These are phyloP conservation scores for Embidobia sp. DNA, from an alignment of 2,888 invertebrate genomes.

Conservation along the genomic window DNA sequence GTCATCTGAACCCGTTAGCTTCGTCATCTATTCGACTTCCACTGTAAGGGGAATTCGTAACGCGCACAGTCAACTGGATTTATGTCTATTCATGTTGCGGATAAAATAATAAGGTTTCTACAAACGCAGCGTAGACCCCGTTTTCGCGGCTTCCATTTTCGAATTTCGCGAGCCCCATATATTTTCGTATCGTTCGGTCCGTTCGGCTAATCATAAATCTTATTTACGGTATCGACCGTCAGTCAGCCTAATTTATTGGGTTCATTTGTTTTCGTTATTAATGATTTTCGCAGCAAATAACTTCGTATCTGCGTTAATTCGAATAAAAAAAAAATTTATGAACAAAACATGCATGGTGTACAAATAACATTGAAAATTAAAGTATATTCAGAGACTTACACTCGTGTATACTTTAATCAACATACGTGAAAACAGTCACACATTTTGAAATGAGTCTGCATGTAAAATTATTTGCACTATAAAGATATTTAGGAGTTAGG, in stretches of 20 bases:
- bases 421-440: too few species aligned
- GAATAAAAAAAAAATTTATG: too few species aligned
- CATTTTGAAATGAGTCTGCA: too few species aligned
- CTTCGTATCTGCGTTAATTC: neutral
- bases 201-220: constrained; percentile 39
- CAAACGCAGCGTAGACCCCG: constrained; percentile 75
- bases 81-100: constrained; percentile 70
- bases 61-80: constrained; percentile 70
- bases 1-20: constrained; percentile 76
- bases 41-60: constrained; percentile 63
- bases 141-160: constrained; percentile 34
- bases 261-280: constrained; percentile 28
- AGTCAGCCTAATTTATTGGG: constrained; percentile 20
- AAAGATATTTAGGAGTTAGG: too few species aligned
- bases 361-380: too few species aligned
- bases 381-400: too few species aligned
- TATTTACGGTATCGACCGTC: constrained; percentile 29
- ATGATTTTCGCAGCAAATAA: constrained; percentile 13
- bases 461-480: too few species aligned
- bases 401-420: too few species aligned
- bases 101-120: constrained; percentile 73
- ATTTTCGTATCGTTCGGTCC: constrained; percentile 22
- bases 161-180: constrained; percentile 26
- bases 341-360: too few species aligned
- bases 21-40: constrained; percentile 73